phyloP scores from a whole-genome alignment of 2,888 invertebrate genomes.

The Polia nebulosa region DNA sequence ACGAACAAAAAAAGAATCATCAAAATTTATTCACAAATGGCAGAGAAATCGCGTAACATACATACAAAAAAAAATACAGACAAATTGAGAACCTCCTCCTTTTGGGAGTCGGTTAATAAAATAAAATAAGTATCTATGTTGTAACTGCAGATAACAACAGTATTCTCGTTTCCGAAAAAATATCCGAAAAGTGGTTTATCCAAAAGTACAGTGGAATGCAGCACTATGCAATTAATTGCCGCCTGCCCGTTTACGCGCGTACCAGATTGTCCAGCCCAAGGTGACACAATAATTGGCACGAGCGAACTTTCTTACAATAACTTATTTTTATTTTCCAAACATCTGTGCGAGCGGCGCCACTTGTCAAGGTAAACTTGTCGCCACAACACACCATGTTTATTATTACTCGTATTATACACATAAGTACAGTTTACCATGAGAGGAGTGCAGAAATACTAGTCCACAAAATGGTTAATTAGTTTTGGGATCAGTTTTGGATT shows the following conservation, averaged over 20 bases:
- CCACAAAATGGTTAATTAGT: not conserved
- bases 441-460: slow-evolving; percentile 7
- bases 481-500: too few relatives aligned
- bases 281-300: slow-evolving; percentile 54
- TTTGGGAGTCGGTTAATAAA: too few relatives aligned
- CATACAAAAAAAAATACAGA: too few relatives aligned
- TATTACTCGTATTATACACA: slow-evolving; percentile 29
- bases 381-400: slow-evolving; percentile 35
- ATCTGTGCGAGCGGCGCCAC: slow-evolving; percentile 45
- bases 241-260: slow-evolving; percentile 6
- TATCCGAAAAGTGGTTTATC: not conserved
- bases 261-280: slow-evolving; percentile 23
- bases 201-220: slow-evolving; percentile 1
- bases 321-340: slow-evolving; percentile 60
- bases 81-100: too few relatives aligned
- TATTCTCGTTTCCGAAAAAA: not conserved
- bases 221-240: slow-evolving; percentile 5
- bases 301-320: slow-evolving; percentile 54
- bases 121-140: not conserved
- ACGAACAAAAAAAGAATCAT: too few relatives aligned
- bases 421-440: slow-evolving; percentile 1
- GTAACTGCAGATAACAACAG: not conserved
- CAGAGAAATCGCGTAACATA: too few relatives aligned
- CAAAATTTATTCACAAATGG: too few relatives aligned
- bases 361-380: slow-evolving; percentile 58